Evolutionary conservation across 2,797 vertebrate genomes (phyloP), one percentile per base, ranked within the genome.

Genomic region (Arrhamphus sclerolepis): DNA sequence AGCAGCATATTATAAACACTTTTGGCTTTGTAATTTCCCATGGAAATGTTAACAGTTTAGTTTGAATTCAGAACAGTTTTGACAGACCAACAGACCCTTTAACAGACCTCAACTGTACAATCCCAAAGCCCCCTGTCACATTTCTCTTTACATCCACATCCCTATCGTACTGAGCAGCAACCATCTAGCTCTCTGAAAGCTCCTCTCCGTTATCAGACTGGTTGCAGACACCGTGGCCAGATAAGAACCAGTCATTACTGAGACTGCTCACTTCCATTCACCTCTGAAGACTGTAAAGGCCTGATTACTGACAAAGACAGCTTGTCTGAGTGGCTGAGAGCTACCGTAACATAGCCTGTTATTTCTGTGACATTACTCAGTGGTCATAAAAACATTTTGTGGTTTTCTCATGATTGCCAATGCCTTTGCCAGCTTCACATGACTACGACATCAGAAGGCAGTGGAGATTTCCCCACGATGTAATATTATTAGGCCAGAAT

Each of bases 381-480:
- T 60, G 55, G 75, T 87, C 83, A 84, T 68, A 66, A 79, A 59
- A 66, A 62, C 41, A 48, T 73, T 84, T 75, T 77, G 57, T 75
- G 78, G 58, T 59, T 63, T 84, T 75, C 3, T 2, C 66, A 75
- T 80, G 58, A 82, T 70, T 74, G 29, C 65, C 71, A 48, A 68
- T 46, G 51, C 41, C 60, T 21, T 70, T 85, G 68, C 71, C 77
- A 81, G 28, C 63, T 70, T 82, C 87, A 87, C 60, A 84, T 85
- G 87, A 88, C 77, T 86, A 69, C 75, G 68, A 66, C 28, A 40
- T 48, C 42, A 44, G 19, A 46, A 21, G 29, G 42, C 41, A 62
- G 40, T 26, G 46, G 41, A 55, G 42, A 76, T 57, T 52, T 69
- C 22, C 61, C 21, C 21, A 47, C 18, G 39, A 34, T 24, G 13